phyloP scores from a whole-genome alignment of 1,140 invertebrate genomes.

The Apis laboriosa region DNA sequence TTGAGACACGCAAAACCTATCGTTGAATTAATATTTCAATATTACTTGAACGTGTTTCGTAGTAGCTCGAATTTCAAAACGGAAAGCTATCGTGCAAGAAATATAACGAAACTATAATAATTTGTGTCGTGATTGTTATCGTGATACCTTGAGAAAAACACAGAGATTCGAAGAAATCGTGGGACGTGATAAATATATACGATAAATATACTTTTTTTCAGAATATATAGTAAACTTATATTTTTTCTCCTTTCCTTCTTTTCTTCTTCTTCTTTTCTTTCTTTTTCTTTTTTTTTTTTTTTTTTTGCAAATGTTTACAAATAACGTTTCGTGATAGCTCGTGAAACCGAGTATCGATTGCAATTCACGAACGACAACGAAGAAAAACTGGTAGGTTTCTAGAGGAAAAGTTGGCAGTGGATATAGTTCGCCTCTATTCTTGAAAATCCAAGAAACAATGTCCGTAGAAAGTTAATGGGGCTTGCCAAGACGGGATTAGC shows the following conservation, averaged over 20 bases:
- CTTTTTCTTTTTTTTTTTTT: too few species aligned
- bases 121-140: background rate
- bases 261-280: background rate
- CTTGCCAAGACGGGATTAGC: slow-evolving; percentile 40
- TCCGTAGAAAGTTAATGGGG: slow-evolving; percentile 40
- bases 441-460: slow-evolving; percentile 35
- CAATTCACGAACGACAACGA: background rate
- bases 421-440: slow-evolving; percentile 25
- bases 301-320: background rate
- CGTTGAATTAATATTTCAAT: background rate
- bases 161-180: background rate
- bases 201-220: too few species aligned
- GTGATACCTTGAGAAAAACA: background rate
- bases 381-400: background rate
- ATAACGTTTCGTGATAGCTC: background rate
- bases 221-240: background rate
- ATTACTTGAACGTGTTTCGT: background rate
- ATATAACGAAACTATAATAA: background rate
- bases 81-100: background rate
- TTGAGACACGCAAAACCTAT: background rate
- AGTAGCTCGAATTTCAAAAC: background rate
- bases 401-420: slow-evolving; percentile 2
- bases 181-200: background rate
- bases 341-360: background rate
- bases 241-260: background rate